A percentile compares a stretch with the other conserved stretches of the same genome.
Evolutionary conservation across 2,797 vertebrate species (phyloP).

Genomic region (Acipenser oxyrinchus): DNA sequence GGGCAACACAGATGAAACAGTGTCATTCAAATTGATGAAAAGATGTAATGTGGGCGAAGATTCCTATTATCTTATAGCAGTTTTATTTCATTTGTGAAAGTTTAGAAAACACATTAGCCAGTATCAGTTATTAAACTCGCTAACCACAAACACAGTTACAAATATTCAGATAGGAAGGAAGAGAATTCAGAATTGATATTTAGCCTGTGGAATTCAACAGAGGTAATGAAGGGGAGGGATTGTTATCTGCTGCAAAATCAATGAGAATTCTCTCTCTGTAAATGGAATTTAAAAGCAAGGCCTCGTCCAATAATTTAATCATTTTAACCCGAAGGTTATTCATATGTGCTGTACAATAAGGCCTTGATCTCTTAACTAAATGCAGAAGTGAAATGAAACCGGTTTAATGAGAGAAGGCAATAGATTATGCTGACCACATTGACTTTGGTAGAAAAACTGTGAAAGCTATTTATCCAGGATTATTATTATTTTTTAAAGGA

Average conservation of each 20-base stretch:
- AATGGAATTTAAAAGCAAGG: slow-evolving; percentile 2
- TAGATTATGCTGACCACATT: background rate
- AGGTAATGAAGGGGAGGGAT: background rate
- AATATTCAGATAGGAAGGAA: background rate
- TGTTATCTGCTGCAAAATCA: slow-evolving; percentile 3
- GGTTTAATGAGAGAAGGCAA: background rate
- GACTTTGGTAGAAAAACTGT: too few species aligned
- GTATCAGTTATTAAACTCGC: background rate
- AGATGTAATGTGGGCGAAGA: too few species aligned
- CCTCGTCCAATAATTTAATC: slow-evolving; percentile 1
- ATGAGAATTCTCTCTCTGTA: background rate
- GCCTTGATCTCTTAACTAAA: background rate
- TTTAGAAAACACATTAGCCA: background rate
- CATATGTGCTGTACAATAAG: slow-evolving; percentile 6
- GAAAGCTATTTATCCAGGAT: too few species aligned
- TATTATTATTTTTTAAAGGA: too few species aligned
- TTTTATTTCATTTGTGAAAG: background rate
- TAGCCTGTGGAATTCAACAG: slow-evolving; percentile 2
- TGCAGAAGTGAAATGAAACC: background rate
- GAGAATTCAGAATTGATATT: background rate
- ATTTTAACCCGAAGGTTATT: slow-evolving; percentile 1
- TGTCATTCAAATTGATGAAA: too few species aligned
- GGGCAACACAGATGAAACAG: too few species aligned
- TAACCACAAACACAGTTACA: background rate
- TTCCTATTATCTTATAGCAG: too few species aligned